These are phyloP conservation scores for Benitochromis conjunctus DNA, from an alignment of 2,113 vertebrate genomes.

Conservation along the genomic window DNA sequence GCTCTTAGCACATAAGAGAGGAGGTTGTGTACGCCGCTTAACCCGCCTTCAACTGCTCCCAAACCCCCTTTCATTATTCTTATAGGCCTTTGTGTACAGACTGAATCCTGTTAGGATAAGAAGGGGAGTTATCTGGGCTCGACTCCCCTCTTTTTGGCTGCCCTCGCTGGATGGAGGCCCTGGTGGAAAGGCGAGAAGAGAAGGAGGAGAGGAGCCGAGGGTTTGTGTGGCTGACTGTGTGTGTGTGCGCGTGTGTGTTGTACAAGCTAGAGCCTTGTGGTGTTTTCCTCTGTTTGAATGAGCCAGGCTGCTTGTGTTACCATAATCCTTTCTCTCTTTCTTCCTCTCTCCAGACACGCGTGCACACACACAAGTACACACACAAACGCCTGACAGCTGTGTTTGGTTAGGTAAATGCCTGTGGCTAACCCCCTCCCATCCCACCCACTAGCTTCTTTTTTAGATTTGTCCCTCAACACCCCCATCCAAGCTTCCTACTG, in stretches of 20 bases:
- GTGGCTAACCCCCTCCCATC: conserved; percentile 27
- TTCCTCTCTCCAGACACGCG: conserved; percentile 20
- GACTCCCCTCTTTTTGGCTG: conserved; percentile 59
- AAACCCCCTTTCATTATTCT: conserved; percentile 66
- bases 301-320: conserved; percentile 60
- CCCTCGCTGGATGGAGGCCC: conserved; percentile 56
- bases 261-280: conserved; percentile 56
- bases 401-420: conserved; percentile 75
- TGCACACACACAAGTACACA: neutral
- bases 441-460: conserved; percentile 49
- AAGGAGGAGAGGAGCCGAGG: conserved; percentile 5
- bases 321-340: conserved; percentile 65
- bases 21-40: conserved; percentile 65
- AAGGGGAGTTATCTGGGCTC: conserved; percentile 65
- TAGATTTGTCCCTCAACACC: neutral
- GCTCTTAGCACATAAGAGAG: conserved; percentile 51
- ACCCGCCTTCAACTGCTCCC: conserved; percentile 64
- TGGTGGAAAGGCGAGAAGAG: conserved; percentile 37
- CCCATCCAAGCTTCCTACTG: conserved; percentile 11
- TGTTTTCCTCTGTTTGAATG: conserved; percentile 59
- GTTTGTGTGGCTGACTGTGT: neutral
- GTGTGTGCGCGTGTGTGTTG: conserved; percentile 23
- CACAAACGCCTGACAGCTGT: conserved; percentile 64
- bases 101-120: conserved; percentile 74
- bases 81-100: conserved; percentile 67